These are phyloP conservation scores for Diplosoma virens DNA, from an alignment of 23 tunicate genomes.

Conservation along the genomic window DNA sequence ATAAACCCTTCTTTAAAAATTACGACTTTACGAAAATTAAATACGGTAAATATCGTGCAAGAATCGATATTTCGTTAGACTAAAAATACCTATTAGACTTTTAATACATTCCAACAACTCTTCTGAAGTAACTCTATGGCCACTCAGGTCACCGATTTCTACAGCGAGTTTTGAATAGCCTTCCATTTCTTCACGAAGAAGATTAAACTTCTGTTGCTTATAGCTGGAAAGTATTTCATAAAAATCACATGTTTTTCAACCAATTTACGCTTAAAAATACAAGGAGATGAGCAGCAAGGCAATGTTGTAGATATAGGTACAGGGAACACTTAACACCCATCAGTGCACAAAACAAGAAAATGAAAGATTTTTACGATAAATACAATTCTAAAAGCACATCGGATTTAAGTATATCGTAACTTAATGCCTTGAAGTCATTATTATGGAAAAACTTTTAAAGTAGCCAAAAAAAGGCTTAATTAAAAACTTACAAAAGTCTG, in stretches of 20 bases:
- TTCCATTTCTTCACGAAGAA: conserved; percentile 99
- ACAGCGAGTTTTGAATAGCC: conserved; percentile 92
- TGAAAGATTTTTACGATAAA: too few relatives aligned
- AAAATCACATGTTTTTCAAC: background rate
- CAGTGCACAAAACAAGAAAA: too few relatives aligned
- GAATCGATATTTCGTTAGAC: too few relatives aligned
- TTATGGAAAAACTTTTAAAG: background rate
- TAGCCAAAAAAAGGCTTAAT: background rate
- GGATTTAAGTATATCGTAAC: too few relatives aligned
- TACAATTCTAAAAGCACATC: too few relatives aligned
- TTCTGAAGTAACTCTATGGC: conserved; percentile 42
- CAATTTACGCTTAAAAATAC: too few relatives aligned
- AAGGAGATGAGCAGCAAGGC: too few relatives aligned
- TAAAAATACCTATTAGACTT: conserved; percentile 72
- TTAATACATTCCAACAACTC: conserved; percentile 77
- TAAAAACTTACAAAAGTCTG: conserved; percentile 68
- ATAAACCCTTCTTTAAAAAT: too few relatives aligned
- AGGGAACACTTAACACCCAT: too few relatives aligned
- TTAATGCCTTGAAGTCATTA: background rate
- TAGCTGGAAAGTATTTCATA: conserved; percentile 35
- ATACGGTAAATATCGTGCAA: too few relatives aligned
- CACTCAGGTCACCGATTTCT: conserved; percentile 79
- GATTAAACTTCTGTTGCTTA: conserved; percentile 98
- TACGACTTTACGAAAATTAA: too few relatives aligned
- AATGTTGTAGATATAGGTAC: too few relatives aligned